Conservation (phyloP, 2,797 vertebrate species). For the Siniperca scherzeri region DNA sequence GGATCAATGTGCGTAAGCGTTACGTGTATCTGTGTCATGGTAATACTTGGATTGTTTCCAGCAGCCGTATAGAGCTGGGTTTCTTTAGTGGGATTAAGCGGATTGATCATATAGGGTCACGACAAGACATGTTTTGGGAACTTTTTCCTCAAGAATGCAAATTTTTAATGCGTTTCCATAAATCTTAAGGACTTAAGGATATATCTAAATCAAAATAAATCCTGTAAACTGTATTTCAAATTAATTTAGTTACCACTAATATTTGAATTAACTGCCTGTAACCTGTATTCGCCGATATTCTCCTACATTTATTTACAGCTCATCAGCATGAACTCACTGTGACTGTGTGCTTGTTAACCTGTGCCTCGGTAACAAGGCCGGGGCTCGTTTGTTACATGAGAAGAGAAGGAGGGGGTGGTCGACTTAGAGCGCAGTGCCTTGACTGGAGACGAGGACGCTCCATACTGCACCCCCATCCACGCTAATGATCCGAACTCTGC, state of each 20-base stretch:
- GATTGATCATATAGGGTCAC: slow-evolving; percentile 56
- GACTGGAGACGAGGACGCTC: slow-evolving; percentile 76
- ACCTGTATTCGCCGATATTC: slow-evolving; percentile 27
- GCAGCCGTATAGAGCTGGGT: slow-evolving; percentile 30
- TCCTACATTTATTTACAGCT: slow-evolving; percentile 56
- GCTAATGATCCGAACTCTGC: slow-evolving; percentile 81
- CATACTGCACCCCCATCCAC: slow-evolving; percentile 72
- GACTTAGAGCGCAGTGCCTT: slow-evolving; percentile 71
- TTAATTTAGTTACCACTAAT: not conserved
- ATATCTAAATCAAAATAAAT: slow-evolving; percentile 6
- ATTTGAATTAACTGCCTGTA: slow-evolving; percentile 27
- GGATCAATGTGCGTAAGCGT: slow-evolving; percentile 70
- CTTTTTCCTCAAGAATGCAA: not conserved
- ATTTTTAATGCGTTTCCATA: not conserved
- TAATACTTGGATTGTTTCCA: slow-evolving; percentile 74
- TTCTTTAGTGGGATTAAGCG: slow-evolving; percentile 56
- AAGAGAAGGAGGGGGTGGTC: slow-evolving; percentile 73
- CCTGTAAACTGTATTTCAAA: not conserved
- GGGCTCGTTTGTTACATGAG: slow-evolving; percentile 80
- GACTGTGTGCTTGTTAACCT: slow-evolving; percentile 78
- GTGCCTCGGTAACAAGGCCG: slow-evolving; percentile 77
- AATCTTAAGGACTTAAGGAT: not conserved
- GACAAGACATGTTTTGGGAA: slow-evolving; percentile 23
- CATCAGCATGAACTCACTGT: slow-evolving; percentile 62
- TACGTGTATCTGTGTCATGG: slow-evolving; percentile 82